These are phyloP conservation scores for Thysanoteuthis rhombus DNA, from an alignment of 2,888 invertebrate species.

Conservation along the genomic window DNA sequence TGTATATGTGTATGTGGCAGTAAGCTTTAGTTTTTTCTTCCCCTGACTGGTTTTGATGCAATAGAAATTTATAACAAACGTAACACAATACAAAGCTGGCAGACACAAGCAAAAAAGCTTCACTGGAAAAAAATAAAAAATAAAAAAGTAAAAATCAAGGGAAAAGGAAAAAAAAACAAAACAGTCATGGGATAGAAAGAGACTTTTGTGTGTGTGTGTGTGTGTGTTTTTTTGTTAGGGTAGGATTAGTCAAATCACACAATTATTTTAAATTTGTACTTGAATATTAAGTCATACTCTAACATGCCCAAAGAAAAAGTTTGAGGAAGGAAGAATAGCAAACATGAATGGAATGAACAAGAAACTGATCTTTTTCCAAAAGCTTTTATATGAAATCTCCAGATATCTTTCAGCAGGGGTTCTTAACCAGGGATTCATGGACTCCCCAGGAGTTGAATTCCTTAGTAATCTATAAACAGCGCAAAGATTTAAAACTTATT, in stretches of 20 bases:
- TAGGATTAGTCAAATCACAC: not conserved
- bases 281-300: not conserved
- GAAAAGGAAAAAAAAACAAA: not conserved
- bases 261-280: not conserved
- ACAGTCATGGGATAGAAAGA: not conserved
- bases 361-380: not conserved
- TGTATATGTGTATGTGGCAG: not conserved
- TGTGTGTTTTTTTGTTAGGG: not conserved
- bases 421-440: not conserved
- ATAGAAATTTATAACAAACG: not conserved
- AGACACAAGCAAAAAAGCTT: slow-evolving; percentile 12
- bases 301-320: not conserved
- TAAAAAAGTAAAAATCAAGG: not conserved
- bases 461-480: not conserved
- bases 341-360: not conserved
- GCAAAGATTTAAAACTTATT: too few relatives aligned
- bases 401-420: not conserved
- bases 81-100: not conserved
- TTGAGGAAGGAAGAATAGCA: not conserved
- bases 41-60: not conserved
- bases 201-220: not conserved
- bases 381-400: too few relatives aligned
- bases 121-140: not conserved
- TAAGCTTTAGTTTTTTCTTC: not conserved
- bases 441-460: not conserved